phyloP scores from a whole-genome alignment of 2,888 invertebrate genomes.

The Cerastoderma edule region DNA sequence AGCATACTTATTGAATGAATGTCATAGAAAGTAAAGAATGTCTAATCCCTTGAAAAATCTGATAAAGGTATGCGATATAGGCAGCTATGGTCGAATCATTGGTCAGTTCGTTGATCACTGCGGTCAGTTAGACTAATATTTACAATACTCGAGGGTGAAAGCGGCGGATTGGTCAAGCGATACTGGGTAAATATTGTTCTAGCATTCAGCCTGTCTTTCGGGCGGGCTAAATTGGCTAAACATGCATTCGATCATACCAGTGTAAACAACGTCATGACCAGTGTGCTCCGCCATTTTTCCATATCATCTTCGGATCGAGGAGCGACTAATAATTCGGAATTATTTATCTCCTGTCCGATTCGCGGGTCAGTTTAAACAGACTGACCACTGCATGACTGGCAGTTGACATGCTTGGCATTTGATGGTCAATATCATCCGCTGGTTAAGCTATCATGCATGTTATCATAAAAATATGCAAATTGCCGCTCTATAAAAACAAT shows the following conservation, averaged over 20 bases:
- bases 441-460: conserved; percentile 24
- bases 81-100: conserved; percentile 1
- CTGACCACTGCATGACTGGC: conserved; percentile 50
- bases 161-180: conserved; percentile 34
- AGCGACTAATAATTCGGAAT: conserved; percentile 33
- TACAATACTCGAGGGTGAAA: conserved; percentile 7
- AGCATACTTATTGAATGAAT: too few species aligned
- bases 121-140: conserved; percentile 24
- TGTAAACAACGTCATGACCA: conserved; percentile 22
- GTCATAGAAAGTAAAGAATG: too few species aligned
- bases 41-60: too few species aligned
- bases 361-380: conserved; percentile 23
- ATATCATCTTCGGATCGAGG: conserved; percentile 20
- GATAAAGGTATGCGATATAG: background rate
- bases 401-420: conserved; percentile 58
- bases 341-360: conserved; percentile 52
- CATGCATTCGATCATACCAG: conserved; percentile 33
- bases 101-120: conserved; percentile 2
- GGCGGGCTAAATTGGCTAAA: conserved; percentile 22
- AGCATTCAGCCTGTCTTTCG: conserved; percentile 15
- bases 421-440: conserved; percentile 49
- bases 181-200: conserved; percentile 51
- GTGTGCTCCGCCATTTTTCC: conserved; percentile 14
- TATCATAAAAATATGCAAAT: conserved; percentile 16
- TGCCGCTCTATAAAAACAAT: background rate